Percentiles rank a stretch among this genome's conserved stretches.
phyloP scores from a whole-genome alignment of 2,888 invertebrate genomes.

The Imbricaverruca yamaguchii region DNA sequence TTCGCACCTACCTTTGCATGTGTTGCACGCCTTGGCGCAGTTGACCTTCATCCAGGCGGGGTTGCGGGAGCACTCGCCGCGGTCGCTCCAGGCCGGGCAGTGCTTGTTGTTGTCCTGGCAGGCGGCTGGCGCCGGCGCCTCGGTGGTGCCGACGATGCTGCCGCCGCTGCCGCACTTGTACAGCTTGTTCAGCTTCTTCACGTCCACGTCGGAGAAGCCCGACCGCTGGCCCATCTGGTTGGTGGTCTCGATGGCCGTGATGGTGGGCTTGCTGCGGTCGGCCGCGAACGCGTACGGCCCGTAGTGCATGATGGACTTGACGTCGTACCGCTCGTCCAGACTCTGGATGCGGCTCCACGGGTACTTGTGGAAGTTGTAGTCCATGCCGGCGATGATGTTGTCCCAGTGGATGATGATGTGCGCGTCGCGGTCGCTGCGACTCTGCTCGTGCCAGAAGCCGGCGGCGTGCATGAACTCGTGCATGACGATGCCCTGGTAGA shows the following conservation, averaged over 20 bases:
- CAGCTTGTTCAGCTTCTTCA: slow-evolving; percentile 38
- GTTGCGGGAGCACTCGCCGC: not conserved
- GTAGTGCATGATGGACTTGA: slow-evolving; percentile 43
- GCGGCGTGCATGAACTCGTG: slow-evolving; percentile 48
- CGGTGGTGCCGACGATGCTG: not conserved
- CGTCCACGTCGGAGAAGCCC: slow-evolving; percentile 37
- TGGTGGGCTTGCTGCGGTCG: slow-evolving; percentile 38
- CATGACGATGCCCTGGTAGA: slow-evolving; percentile 42
- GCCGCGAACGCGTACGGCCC: slow-evolving; percentile 40
- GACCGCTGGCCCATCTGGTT: slow-evolving; percentile 39
- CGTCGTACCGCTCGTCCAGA: slow-evolving; percentile 39
- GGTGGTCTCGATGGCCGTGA: slow-evolving; percentile 37
- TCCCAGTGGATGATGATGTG: slow-evolving; percentile 40
- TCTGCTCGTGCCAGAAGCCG: slow-evolving; percentile 49
- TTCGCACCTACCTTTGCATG: not conserved
- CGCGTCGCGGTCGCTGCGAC: slow-evolving; percentile 44
- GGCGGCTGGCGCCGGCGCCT: not conserved
- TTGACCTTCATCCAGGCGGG: slow-evolving; percentile 12
- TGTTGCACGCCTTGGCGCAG: slow-evolving; percentile 7
- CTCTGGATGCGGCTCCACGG: slow-evolving; percentile 37
- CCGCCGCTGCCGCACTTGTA: slow-evolving; percentile 35
- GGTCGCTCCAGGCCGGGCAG: not conserved
- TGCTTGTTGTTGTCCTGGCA: slow-evolving; percentile 11
- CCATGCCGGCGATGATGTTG: slow-evolving; percentile 39
- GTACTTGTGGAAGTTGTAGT: slow-evolving; percentile 40